Conservation (phyloP, 2,888 invertebrate species). For the Agonopterix alstromeriana region DNA sequence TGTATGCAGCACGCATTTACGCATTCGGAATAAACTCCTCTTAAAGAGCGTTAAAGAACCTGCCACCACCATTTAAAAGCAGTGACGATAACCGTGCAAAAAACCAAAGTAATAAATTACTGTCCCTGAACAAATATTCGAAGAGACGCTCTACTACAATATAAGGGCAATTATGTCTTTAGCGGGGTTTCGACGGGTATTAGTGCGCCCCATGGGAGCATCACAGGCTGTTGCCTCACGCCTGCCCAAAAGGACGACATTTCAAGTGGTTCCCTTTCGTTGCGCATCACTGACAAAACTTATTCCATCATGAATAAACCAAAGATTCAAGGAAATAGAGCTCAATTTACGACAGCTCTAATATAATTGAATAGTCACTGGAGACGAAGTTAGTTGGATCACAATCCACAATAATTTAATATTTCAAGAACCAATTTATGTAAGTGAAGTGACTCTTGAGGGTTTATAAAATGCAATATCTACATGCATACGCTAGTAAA, state of each 20-base stretch:
- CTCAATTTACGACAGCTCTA: not conserved
- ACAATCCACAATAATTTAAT: too few relatives aligned
- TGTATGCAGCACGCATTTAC: too few relatives aligned
- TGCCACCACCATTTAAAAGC: conserved; percentile 7
- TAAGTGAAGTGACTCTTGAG: not conserved
- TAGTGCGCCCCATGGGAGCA: conserved; percentile 41
- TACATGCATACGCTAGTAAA: conserved; percentile 3
- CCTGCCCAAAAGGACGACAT: conserved; percentile 20
- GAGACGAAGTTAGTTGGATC: not conserved
- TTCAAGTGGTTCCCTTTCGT: conserved; percentile 26
- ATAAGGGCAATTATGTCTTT: conserved; percentile 44
- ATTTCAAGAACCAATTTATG: not conserved
- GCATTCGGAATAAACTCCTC: too few relatives aligned
- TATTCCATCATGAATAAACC: conserved; percentile 1
- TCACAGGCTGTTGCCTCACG: conserved; percentile 22
- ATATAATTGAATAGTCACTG: not conserved
- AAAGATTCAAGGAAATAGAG: conserved; percentile 7
- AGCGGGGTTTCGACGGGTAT: conserved; percentile 32
- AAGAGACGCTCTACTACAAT: conserved; percentile 14
- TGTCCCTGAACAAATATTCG: conserved; percentile 24
- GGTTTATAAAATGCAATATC: not conserved
- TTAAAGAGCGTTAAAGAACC: too few relatives aligned
- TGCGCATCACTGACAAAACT: conserved; percentile 20
- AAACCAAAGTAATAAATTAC: conserved; percentile 22
- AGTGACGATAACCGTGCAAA: conserved; percentile 14